phyloP scores from a whole-genome alignment of 2,888 invertebrate genomes.

The Hetaerina titia region DNA sequence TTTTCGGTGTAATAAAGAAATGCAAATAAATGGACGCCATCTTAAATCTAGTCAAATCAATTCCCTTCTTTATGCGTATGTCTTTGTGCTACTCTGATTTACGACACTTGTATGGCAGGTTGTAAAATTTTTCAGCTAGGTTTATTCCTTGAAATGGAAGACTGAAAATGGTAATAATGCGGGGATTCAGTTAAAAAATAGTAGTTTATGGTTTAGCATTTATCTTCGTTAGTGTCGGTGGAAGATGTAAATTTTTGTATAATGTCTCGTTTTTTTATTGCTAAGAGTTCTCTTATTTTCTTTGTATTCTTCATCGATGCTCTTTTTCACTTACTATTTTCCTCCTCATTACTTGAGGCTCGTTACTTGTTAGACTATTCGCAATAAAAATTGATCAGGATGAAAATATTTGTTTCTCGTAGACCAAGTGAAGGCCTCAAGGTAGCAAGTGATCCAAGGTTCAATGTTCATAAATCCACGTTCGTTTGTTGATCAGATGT shows the following conservation, averaged over 20 bases:
- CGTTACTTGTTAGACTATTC: no score
- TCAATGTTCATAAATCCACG: no score
- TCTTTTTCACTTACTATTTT: neutral
- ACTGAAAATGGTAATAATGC: neutral
- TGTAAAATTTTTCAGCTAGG: neutral
- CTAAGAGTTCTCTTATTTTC: neutral
- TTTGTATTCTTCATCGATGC: neutral
- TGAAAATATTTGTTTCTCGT: no score
- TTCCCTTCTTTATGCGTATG: neutral
- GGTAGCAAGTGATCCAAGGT: no score
- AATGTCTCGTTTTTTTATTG: neutral
- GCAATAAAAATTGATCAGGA: no score
- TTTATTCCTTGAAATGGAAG: neutral
- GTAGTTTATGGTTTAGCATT: neutral
- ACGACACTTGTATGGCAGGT: neutral
- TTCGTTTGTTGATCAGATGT: no score
- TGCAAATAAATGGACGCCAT: slow-evolving; percentile 34
- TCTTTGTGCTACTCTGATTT: slow-evolving; percentile 27
- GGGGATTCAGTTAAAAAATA: neutral
- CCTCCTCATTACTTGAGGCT: neutral
- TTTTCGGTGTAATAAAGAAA: slow-evolving; percentile 51
- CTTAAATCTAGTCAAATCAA: neutral
- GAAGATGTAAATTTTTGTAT: neutral
- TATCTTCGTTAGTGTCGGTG: neutral
- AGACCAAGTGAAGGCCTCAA: no score